Percentiles rank a stretch among this genome's conserved stretches.
Conservation (phyloP, 2,797 vertebrate species). For the Hipposideros larvatus region DNA sequence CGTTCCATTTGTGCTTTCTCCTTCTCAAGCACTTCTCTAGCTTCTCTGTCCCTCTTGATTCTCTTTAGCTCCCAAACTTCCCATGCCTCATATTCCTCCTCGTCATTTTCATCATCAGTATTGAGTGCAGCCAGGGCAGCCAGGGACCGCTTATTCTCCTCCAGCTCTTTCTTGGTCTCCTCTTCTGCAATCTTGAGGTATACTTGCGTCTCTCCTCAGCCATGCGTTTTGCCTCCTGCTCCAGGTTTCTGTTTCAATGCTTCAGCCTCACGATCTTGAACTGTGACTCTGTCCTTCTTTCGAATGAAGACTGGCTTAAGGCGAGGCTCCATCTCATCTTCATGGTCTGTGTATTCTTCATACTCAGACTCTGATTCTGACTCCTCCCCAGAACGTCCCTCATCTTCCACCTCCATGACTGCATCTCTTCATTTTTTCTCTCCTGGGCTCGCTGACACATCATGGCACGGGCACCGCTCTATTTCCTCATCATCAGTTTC, state of each 20-base stretch:
- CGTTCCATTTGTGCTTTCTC: slow-evolving; percentile 98
- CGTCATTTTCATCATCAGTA: slow-evolving; percentile 98
- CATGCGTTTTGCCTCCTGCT: slow-evolving; percentile 94
- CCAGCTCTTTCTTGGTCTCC: slow-evolving; percentile 97
- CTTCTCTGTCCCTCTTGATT: slow-evolving; percentile 97
- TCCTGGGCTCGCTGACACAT: slow-evolving; percentile 96
- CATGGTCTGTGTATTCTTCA: slow-evolving; percentile 98
- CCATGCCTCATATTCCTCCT: slow-evolving; percentile 99
- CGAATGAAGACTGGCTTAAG: slow-evolving; percentile 98
- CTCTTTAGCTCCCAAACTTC: slow-evolving; percentile 98
- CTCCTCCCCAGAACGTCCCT: slow-evolving; percentile 96
- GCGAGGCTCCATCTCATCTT: slow-evolving; percentile 96
- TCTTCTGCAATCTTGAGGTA: slow-evolving; percentile 99
- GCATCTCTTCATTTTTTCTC: slow-evolving; percentile 96
- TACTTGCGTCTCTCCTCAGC: slow-evolving; percentile 97
- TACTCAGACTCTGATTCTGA: slow-evolving; percentile 98
- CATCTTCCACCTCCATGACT: slow-evolving; percentile 98
- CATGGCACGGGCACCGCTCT: slow-evolving; percentile 92
- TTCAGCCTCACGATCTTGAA: slow-evolving; percentile 97
- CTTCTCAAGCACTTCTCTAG: slow-evolving; percentile 95
- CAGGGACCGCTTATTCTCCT: slow-evolving; percentile 96
- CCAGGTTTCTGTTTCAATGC: slow-evolving; percentile 94
- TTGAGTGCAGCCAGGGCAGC: slow-evolving; percentile 96
- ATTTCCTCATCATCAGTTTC: slow-evolving; percentile 99
- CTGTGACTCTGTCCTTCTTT: slow-evolving; percentile 97